phyloP scores from a whole-genome alignment of 2,888 invertebrate species.

The Luperina nickerlii region DNA sequence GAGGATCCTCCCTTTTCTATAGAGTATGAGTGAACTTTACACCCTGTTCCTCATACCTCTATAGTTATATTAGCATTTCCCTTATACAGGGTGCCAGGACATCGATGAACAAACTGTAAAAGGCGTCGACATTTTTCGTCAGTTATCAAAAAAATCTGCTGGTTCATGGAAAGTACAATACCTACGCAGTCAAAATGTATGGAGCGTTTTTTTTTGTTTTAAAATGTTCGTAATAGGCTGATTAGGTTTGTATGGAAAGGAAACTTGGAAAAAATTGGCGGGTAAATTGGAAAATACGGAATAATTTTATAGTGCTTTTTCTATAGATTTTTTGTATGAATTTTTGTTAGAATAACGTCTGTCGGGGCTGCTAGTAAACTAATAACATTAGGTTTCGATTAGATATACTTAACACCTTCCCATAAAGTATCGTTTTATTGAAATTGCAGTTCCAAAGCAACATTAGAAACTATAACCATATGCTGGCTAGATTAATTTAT shows the following conservation, averaged over 20 bases:
- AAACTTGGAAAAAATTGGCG: not conserved
- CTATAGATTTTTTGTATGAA: not conserved
- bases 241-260: not conserved
- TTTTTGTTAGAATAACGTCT: not conserved
- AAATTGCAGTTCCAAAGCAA: not conserved
- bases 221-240: not conserved
- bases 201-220: not conserved
- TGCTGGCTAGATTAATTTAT: constrained; percentile 2
- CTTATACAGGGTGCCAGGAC: not conserved
- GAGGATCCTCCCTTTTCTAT: too few species aligned
- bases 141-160: too few species aligned
- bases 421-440: not conserved
- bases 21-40: too few species aligned
- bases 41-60: too few species aligned
- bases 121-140: too few species aligned
- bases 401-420: not conserved
- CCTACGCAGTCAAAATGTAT: too few species aligned
- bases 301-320: not conserved
- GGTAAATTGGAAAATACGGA: not conserved
- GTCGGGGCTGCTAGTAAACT: not conserved
- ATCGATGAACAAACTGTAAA: too few species aligned
- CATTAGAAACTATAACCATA: not conserved
- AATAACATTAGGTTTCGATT: not conserved
- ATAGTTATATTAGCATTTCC: not conserved
- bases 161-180: too few species aligned